Evolutionary conservation across 2,797 vertebrate species (phyloP), one percentile per base, ranked within the genome.

Genomic region (Lutjanus argentimaculatus): DNA sequence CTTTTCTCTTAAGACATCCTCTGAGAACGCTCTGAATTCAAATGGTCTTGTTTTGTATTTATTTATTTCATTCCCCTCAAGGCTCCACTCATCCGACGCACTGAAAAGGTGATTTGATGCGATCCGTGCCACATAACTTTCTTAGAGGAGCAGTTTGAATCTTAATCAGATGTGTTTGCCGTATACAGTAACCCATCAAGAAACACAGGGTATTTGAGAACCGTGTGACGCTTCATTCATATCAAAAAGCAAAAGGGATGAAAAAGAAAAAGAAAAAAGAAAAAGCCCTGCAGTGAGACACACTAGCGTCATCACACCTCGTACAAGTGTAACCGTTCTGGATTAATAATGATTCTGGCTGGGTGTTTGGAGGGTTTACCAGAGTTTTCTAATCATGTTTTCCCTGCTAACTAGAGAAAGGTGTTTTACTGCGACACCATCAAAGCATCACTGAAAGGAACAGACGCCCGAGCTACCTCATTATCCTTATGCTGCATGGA

Each of bases 41-140:
- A 84, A 90, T 85, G 67, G 70, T 75, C 81, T 85, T 85, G 88
- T 90, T 93, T 86, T 77, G 61, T 80, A 88, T 87, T 88, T 90
- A 85, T 91, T 91, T 82, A 87, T 84, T 88, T 88, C 9, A 71
- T 77, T 85, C 75, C 73, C 78, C 63, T 46, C 5, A 21, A 73
- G 82, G 77, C 75, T 45, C 52, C 74, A 55, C 61, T 84, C 67
- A 56, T 69, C 69, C 67, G 15, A 61, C 36, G 71, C 70, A 65
- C 76, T 67, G 77, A 85, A 84, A 87, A 88, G 82, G 89, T 75
- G 79, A 84, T 87, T 84, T 86, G 85, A 89, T 80, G 86, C 10
- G 51, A 80, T 80, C 68, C 11, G 40, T n/a, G 61, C 58, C 59
- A 49, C 82, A 76, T 67, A 70, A 86, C 87, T 83, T 77, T 87